Evolutionary conservation across 2,113 vertebrate species (phyloP).

Genomic region (Notarius quadriscutis): DNA sequence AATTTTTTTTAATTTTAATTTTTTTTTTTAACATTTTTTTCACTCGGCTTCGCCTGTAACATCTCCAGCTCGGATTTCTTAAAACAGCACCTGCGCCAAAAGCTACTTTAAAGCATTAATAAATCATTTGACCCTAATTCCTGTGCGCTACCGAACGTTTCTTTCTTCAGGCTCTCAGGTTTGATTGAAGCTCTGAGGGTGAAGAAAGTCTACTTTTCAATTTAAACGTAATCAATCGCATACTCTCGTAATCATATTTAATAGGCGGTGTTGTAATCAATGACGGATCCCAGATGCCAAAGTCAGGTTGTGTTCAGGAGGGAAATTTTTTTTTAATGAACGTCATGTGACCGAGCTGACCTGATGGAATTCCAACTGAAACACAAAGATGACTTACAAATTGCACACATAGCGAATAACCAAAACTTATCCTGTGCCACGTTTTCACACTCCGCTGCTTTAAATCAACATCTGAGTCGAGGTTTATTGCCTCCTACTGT

Average conservation of each 20-base stretch:
- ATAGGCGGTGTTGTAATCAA: not conserved
- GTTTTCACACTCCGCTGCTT: constrained; percentile 14
- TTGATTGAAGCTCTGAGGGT: constrained; percentile 46
- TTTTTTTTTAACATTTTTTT: not conserved
- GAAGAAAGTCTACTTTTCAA: constrained; percentile 25
- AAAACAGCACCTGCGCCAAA: constrained; percentile 59
- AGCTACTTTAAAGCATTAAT: constrained; percentile 65
- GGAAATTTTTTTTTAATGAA: not conserved
- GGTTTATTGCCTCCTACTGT: constrained; percentile 16
- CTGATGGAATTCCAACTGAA: constrained; percentile 4
- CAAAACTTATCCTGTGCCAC: not conserved
- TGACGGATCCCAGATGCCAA: not conserved
- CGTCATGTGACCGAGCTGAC: not conserved
- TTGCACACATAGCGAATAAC: not conserved
- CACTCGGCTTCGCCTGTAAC: constrained; percentile 62
- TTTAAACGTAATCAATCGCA: constrained; percentile 1
- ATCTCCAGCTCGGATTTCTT: constrained; percentile 60
- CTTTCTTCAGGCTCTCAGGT: constrained; percentile 44
- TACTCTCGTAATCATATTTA: not conserved
- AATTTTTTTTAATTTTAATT: not conserved
- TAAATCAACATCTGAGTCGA: constrained; percentile 9
- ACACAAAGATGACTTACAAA: not conserved
- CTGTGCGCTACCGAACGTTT: constrained; percentile 63
- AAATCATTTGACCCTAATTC: constrained; percentile 66
- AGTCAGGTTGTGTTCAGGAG: not conserved